phyloP scores from a whole-genome alignment of 2,888 invertebrate genomes.

The Athrips mouffetella region DNA sequence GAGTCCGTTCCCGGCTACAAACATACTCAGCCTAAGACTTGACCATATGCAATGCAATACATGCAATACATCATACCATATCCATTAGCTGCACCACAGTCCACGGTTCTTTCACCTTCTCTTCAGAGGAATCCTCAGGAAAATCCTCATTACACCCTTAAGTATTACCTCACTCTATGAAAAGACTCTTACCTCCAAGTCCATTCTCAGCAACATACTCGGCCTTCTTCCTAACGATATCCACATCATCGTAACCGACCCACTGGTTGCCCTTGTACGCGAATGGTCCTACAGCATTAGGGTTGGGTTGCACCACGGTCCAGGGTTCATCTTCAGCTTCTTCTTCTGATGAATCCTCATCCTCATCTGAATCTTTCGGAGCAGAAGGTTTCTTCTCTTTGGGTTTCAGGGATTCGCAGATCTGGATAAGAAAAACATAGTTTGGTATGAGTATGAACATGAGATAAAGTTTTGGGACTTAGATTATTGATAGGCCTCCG shows the following conservation, averaged over 20 bases:
- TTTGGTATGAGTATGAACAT: not conserved
- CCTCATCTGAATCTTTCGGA: slow-evolving; percentile 45
- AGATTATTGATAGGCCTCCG: too few species aligned
- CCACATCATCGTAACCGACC: slow-evolving; percentile 95
- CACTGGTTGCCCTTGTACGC: slow-evolving; percentile 91
- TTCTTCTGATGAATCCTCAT: slow-evolving; percentile 67
- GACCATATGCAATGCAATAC: too few species aligned
- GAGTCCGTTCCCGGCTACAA: too few species aligned
- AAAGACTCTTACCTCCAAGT: slow-evolving; percentile 86
- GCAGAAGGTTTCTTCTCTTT: slow-evolving; percentile 49
- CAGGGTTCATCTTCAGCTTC: slow-evolving; percentile 80
- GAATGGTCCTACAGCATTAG: slow-evolving; percentile 92
- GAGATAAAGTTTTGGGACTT: too few species aligned
- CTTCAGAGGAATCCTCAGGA: too few species aligned
- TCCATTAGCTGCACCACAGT: too few species aligned
- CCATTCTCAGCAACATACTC: slow-evolving; percentile 90
- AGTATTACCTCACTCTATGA: too few species aligned
- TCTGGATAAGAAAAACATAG: slow-evolving; percentile 67
- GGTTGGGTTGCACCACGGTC: slow-evolving; percentile 89
- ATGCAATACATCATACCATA: too few species aligned
- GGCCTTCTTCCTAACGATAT: slow-evolving; percentile 89
- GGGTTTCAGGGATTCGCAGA: slow-evolving; percentile 86
- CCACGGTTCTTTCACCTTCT: too few species aligned
- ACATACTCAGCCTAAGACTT: too few species aligned
- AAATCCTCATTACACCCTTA: too few species aligned